phyloP scores from a whole-genome alignment of 2,113 vertebrate genomes.

The Notothenia rossii region DNA sequence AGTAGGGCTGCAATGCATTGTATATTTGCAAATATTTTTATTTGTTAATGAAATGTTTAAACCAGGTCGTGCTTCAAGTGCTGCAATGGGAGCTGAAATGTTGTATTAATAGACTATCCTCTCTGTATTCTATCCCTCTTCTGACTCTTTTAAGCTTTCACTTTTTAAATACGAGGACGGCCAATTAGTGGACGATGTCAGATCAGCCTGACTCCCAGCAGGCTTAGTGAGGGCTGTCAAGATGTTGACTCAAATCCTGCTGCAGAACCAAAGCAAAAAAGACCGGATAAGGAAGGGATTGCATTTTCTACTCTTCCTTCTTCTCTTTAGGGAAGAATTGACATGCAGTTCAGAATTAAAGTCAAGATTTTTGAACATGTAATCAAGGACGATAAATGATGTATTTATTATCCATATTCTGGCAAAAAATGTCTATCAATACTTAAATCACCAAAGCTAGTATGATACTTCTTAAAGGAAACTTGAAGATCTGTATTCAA shows the following conservation, averaged over 20 bases:
- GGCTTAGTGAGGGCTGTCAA: slow-evolving; percentile 33
- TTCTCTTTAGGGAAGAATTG: not conserved
- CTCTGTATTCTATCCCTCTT: not conserved
- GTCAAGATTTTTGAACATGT: not conserved
- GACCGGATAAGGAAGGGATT: not conserved
- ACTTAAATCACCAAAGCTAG: too few species aligned
- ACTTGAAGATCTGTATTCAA: not conserved
- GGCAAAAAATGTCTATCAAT: not conserved
- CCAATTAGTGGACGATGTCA: slow-evolving; percentile 62
- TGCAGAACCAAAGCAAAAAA: slow-evolving; percentile 8
- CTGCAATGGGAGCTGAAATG: not conserved
- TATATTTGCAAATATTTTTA: too few species aligned
- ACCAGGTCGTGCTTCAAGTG: not conserved
- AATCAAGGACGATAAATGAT: not conserved
- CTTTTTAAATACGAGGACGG: slow-evolving; percentile 21
- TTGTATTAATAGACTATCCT: slow-evolving; percentile 26
- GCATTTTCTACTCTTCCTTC: not conserved
- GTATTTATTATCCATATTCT: not conserved
- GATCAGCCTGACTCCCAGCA: slow-evolving; percentile 52
- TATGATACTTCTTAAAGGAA: not conserved
- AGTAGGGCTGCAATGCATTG: not conserved
- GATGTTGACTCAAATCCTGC: slow-evolving; percentile 28
- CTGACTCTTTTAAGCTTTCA: slow-evolving; percentile 5
- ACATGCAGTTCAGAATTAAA: not conserved
- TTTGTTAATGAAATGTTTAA: not conserved